phyloP scores from a whole-genome alignment of 64 coral and sea anemone species.

The Dendrophyllia cribrosa region DNA sequence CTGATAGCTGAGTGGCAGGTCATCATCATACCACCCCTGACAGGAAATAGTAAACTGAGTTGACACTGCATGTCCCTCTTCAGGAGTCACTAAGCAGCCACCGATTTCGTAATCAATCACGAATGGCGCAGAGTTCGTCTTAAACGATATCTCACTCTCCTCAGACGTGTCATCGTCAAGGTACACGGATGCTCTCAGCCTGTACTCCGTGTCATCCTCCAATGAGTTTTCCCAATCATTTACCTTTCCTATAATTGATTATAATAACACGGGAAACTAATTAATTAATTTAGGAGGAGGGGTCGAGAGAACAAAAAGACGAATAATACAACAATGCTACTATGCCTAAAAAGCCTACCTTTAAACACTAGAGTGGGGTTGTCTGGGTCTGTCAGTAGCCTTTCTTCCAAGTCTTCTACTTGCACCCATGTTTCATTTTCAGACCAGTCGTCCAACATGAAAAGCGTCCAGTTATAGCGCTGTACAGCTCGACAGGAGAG shows the following conservation, averaged over 20 bases:
- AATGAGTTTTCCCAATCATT: constrained; percentile 55
- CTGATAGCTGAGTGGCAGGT: constrained; percentile 75
- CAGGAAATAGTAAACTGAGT: constrained; percentile 74
- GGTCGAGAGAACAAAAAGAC: not conserved
- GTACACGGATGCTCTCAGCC: not conserved
- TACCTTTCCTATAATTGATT: constrained; percentile 11
- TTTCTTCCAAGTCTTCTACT: constrained; percentile 21
- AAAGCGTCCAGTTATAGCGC: constrained; percentile 78
- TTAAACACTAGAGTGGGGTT: constrained; percentile 69
- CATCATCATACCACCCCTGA: constrained; percentile 46
- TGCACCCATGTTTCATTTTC: constrained; percentile 52
- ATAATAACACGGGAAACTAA: not conserved
- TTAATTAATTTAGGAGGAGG: too few relatives aligned
- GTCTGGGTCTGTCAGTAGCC: constrained; percentile 71
- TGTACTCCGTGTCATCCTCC: constrained; percentile 12
- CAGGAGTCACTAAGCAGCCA: constrained; percentile 23
- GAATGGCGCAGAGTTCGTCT: constrained; percentile 75
- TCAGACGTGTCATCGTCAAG: constrained; percentile 32
- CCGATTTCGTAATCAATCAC: not conserved
- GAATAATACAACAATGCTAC: not conserved
- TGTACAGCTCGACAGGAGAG: constrained; percentile 62
- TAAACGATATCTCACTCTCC: constrained; percentile 41
- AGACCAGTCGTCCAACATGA: not conserved
- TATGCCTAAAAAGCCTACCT: not conserved
- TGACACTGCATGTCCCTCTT: constrained; percentile 63